phyloP scores from a whole-genome alignment of 2,113 vertebrate species.

The Gambusia affinis region DNA sequence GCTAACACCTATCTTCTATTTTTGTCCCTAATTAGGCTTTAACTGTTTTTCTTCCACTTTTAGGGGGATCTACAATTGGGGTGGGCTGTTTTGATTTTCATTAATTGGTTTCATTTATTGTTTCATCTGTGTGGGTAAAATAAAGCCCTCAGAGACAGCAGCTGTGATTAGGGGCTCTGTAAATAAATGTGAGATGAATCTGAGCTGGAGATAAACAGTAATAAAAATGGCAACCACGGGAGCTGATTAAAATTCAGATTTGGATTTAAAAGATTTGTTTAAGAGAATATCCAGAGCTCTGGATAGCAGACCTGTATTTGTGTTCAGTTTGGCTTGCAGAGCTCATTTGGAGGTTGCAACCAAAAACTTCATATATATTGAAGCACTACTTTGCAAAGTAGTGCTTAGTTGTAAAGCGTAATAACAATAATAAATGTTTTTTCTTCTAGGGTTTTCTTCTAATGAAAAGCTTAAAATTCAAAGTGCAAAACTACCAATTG shows the following conservation, averaged over 20 bases:
- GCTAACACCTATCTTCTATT: background rate
- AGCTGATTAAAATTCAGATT: conserved; percentile 26
- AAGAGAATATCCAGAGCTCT: conserved; percentile 8
- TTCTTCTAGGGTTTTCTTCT: background rate
- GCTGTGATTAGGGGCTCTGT: conserved; percentile 32
- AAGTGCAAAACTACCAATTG: background rate
- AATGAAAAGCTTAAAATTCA: background rate
- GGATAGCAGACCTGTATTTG: conserved; percentile 17
- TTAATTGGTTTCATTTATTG: conserved; percentile 47
- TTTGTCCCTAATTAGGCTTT: conserved; percentile 6
- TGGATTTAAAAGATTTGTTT: conserved; percentile 33
- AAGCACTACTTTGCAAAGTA: background rate
- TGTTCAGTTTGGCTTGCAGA: background rate
- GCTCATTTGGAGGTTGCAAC: background rate
- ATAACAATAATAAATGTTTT: background rate
- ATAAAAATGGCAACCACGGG: conserved; percentile 27
- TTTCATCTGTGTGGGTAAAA: conserved; percentile 30
- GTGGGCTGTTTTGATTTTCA: conserved; percentile 36
- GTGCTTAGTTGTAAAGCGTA: background rate
- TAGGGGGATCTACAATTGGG: conserved; percentile 8
- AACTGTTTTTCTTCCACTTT: conserved; percentile 5
- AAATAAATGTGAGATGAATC: conserved; percentile 46
- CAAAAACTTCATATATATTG: no score
- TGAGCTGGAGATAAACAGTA: conserved; percentile 42
- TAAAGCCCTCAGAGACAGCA: conserved; percentile 33